Evolutionary conservation across 2,113 vertebrate genomes (phyloP).

Genomic region (Scortum barcoo): DNA sequence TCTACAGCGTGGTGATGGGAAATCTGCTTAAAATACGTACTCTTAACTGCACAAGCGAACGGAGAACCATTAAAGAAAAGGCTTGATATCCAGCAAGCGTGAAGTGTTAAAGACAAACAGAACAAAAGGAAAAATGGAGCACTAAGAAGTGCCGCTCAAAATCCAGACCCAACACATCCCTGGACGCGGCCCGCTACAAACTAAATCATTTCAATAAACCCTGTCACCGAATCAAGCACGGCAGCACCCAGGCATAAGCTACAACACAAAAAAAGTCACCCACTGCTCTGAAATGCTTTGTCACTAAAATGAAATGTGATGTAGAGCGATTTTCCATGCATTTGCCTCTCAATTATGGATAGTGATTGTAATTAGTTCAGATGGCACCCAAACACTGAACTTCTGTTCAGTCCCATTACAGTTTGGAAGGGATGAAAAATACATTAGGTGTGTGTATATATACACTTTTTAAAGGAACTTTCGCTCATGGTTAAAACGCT

Average conservation of each 20-base stretch:
- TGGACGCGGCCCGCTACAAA: conserved; percentile 59
- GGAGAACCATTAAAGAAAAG: conserved; percentile 29
- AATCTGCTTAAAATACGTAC: conserved; percentile 25
- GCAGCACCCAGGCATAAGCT: conserved; percentile 61
- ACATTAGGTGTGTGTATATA: conserved; percentile 69
- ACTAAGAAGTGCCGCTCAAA: conserved; percentile 56
- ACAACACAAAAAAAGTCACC: conserved; percentile 71
- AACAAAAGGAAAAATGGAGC: conserved; percentile 65
- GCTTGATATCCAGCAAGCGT: conserved; percentile 19
- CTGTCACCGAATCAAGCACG: conserved; percentile 66
- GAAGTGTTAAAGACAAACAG: conserved; percentile 53
- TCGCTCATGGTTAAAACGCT: conserved; percentile 54
- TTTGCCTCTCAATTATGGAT: conserved; percentile 84
- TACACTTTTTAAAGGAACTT: conserved; percentile 60
- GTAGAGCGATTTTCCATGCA: conserved; percentile 75
- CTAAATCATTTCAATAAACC: conserved; percentile 77
- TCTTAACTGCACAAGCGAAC: not conserved
- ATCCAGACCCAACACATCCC: conserved; percentile 74
- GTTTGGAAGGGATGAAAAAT: conserved; percentile 81
- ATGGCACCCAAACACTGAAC: conserved; percentile 81
- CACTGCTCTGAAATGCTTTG: conserved; percentile 75
- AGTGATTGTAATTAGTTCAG: conserved; percentile 78
- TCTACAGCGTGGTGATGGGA: conserved; percentile 35
- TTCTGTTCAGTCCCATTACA: conserved; percentile 81
- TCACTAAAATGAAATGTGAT: conserved; percentile 79